phyloP scores from a whole-genome alignment of 2,888 invertebrate genomes.

The Chaetogeoica ovagalla region DNA sequence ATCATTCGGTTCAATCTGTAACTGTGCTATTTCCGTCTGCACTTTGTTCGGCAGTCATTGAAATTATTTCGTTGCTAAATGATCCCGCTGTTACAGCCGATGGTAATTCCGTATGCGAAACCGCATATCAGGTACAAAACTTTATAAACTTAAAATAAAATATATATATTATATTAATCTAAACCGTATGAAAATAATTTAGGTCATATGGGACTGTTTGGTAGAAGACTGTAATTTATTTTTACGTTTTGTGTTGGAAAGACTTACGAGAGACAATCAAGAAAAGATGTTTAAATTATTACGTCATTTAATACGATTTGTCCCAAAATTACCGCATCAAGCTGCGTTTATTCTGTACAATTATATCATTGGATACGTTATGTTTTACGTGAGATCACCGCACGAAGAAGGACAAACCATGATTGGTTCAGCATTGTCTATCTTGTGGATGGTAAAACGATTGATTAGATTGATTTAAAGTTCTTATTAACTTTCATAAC shows the following conservation, averaged over 20 bases:
- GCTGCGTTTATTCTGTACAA: slow-evolving; percentile 98
- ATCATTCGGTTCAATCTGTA: slow-evolving; percentile 84
- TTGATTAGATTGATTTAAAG: not conserved
- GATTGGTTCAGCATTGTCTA: slow-evolving; percentile 90
- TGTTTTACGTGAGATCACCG: slow-evolving; percentile 97
- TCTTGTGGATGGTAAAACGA: slow-evolving; percentile 87
- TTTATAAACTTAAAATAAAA: not conserved
- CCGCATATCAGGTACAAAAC: slow-evolving; percentile 81
- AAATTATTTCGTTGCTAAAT: slow-evolving; percentile 90
- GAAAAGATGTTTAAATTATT: slow-evolving; percentile 92
- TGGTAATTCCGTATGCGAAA: slow-evolving; percentile 95
- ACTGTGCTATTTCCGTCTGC: slow-evolving; percentile 96
- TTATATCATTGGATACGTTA: slow-evolving; percentile 98
- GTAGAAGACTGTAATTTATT: slow-evolving; percentile 98
- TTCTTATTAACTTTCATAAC: not conserved
- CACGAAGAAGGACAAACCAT: slow-evolving; percentile 93
- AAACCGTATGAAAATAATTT: slow-evolving; percentile 55
- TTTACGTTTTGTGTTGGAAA: slow-evolving; percentile 91
- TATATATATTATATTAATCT: not conserved
- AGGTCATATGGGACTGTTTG: slow-evolving; percentile 96
- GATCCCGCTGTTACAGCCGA: slow-evolving; percentile 94
- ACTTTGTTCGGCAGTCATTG: slow-evolving; percentile 91
- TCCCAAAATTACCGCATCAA: slow-evolving; percentile 91
- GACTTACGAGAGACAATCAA: slow-evolving; percentile 89
- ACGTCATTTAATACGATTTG: slow-evolving; percentile 88